Evolutionary conservation across 1,140 invertebrate species (phyloP), one percentile per base, ranked within the genome.

Genomic region (Trinorchestia longiramus): DNA sequence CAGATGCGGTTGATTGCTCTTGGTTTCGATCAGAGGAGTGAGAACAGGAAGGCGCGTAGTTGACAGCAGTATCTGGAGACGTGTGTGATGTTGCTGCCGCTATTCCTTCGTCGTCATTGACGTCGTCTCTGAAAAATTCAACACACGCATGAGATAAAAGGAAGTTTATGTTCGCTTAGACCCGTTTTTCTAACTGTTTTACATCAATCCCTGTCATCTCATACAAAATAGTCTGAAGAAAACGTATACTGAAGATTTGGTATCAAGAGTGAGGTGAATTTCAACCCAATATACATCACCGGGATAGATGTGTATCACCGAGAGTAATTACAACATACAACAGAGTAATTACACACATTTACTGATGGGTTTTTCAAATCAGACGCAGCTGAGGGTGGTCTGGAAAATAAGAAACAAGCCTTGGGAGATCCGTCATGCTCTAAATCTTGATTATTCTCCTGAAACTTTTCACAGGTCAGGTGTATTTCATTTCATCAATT

Each of bases 91-190:
- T 36, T 90, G 36, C 88, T 42, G 88, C 43, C 88, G 88, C 28
- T 42, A 62, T 96, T 43, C 43, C 45, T 90, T 88, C 91, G 87
- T 77, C 41, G 43, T 88, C 95, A 6, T 87, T 42, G 23, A 42
- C 44, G 41, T 44, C 47, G 41, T 92, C 95, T 91, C 36, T 96
- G 96, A 95, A 95, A 62, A 40, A 90, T 90, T 77, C 28, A 77
- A 77, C 62, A 1, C 62, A 77, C 62, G 28, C 62, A 77, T 77
- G 62, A 77, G 62, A 77, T 77, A 23, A 36, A 36, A 19, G 62
- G 28, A 77, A 77, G 62, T 36, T 77, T 11, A 1, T 19, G 1
- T 77, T 77, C 62, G 28, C 11, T 23, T 36, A 77, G 3, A 77
- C 28, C 8, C 15, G 62, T 77, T 28, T 19, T 77, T 15, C 62